Evolutionary conservation across 2,797 vertebrate species (phyloP), one percentile per base, ranked within the genome.

Genomic region (Cyclopterus lumpus): DNA sequence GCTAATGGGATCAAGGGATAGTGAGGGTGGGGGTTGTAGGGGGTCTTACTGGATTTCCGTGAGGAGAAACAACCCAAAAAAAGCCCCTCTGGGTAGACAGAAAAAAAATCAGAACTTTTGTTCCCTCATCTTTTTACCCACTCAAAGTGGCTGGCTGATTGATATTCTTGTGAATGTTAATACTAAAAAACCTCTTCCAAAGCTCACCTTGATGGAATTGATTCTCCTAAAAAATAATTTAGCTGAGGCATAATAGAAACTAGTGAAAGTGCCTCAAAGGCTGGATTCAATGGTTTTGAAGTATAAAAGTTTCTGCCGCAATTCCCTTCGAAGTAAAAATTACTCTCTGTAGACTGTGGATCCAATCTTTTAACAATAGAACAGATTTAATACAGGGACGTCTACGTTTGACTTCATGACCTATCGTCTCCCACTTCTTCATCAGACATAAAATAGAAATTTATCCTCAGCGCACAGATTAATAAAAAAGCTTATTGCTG

Each of bases 1-100:
- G 67, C 82, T 90, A 88, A 89, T 85, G 67, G 82, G 80, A 87
- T 89, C 51, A 86, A 74, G 69, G 63, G 75, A 80, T 75, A 65
- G 66, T 34, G 20, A 65, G 9, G 67, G 49, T 59, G 59, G 70
- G 49, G 53, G 8, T n/a, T 34, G 53, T 18, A 18, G 20, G 54
- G 54, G 71, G 32, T 75, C 71, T 84, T 81, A 85, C 67, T 75
- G 77, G 73, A 82, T 85, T 86, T 87, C 73, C 80, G 38, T 70
- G 44, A 71, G 3, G 62, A 75, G 65, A 57, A 73, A 77, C 64
- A 71, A 68, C 24, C 32, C 49, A 51, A 84, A 67, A 63, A 71
- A 82, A 82, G 55, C 54, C 60, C 49, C 58, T 65, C 32, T 20
- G 34, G 64, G 30, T 22, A 65, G 30, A 73, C 60, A 77, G 42